Evolutionary conservation across 2,888 invertebrate species (phyloP).

Genomic region (Listrodromus nycthemerus): DNA sequence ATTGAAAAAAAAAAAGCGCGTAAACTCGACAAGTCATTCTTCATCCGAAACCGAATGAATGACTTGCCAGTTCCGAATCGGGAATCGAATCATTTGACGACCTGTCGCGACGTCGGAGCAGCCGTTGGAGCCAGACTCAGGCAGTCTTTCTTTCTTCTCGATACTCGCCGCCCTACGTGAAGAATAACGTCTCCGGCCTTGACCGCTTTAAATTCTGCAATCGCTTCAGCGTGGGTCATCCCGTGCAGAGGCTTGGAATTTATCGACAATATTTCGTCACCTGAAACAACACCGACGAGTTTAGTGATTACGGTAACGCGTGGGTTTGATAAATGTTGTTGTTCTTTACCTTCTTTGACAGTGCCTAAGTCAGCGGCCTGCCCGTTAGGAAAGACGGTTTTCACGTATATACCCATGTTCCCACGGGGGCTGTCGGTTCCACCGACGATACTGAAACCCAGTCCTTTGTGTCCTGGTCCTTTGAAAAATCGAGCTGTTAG

Average conservation of each 20-base stretch:
- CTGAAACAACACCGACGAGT: constrained; percentile 83
- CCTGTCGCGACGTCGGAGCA: constrained; percentile 63
- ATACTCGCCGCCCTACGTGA: constrained; percentile 87
- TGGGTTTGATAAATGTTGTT: neutral
- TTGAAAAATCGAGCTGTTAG: constrained; percentile 89
- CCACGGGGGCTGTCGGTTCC: constrained; percentile 94
- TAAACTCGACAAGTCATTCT: no score
- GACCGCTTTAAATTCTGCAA: constrained; percentile 92
- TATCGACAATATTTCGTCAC: constrained; percentile 93
- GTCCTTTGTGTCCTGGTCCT: constrained; percentile 93
- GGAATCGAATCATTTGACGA: constrained; percentile 52
- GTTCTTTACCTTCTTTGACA: constrained; percentile 90
- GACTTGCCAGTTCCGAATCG: constrained; percentile 15
- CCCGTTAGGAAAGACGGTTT: constrained; percentile 94
- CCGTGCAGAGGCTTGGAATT: constrained; percentile 92
- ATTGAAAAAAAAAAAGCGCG: no score
- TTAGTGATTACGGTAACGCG: neutral
- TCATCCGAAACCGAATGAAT: neutral
- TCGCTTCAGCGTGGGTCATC: constrained; percentile 92
- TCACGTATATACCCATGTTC: constrained; percentile 95
- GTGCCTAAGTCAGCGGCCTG: constrained; percentile 93
- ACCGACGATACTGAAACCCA: constrained; percentile 96
- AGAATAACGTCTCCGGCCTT: constrained; percentile 91
- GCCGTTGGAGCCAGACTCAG: constrained; percentile 72
- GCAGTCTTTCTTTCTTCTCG: constrained; percentile 78